Percentiles rank a stretch among this genome's conserved stretches.
Conservation (phyloP, 2,888 invertebrate species). For the Synergus japonicus region DNA sequence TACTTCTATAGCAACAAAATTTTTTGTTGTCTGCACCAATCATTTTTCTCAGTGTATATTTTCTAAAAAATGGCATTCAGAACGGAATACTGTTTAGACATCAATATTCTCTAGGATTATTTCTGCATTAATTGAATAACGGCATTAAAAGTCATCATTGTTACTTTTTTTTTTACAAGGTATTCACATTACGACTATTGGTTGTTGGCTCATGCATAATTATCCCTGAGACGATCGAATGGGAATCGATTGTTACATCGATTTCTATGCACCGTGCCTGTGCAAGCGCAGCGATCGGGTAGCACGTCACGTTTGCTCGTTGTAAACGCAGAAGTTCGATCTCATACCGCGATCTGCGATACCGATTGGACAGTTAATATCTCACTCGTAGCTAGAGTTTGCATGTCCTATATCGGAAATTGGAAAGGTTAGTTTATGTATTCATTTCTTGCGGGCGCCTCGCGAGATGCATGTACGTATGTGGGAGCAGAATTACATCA, state of each 20-base stretch:
- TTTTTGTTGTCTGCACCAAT: too few relatives aligned
- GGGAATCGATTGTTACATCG: conserved; percentile 36
- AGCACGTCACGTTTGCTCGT: conserved; percentile 56
- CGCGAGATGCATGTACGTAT: conserved; percentile 64
- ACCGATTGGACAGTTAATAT: conserved; percentile 62
- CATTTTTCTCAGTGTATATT: too few relatives aligned
- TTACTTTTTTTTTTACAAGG: neutral
- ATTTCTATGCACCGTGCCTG: conserved; percentile 36
- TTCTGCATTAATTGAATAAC: neutral
- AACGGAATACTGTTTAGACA: neutral
- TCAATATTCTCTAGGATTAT: neutral
- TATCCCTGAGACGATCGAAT: conserved; percentile 33
- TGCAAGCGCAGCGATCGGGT: conserved; percentile 48
- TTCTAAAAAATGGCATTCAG: too few relatives aligned
- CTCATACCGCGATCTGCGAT: conserved; percentile 60
- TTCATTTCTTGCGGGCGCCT: conserved; percentile 64
- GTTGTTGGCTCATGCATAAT: conserved; percentile 32
- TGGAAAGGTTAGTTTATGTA: conserved; percentile 69
- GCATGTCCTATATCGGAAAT: conserved; percentile 58
- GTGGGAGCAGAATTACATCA: conserved; percentile 69
- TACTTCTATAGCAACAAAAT: too few relatives aligned
- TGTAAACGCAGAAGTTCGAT: conserved; percentile 59
- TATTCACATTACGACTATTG: conserved; percentile 10
- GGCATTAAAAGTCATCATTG: neutral
- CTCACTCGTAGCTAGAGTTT: conserved; percentile 54